Base-by-base conservation (phyloP, 1,140 invertebrate species). In the Panagrolaimus sp. region DNA sequence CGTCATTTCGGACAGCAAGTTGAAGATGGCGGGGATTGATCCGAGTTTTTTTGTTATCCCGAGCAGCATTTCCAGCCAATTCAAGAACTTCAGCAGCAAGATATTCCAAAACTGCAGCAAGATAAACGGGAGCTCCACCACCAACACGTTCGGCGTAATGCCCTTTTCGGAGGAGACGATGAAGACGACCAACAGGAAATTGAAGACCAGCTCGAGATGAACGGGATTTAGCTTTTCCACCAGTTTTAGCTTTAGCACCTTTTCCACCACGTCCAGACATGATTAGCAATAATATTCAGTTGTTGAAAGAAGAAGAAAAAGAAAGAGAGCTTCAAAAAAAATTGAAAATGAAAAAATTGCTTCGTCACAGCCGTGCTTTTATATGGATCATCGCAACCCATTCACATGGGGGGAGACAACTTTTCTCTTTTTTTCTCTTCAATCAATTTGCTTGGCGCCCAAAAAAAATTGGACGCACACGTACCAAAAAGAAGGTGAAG, bases 21-120 rank as follows among this genome's bases (percentile, higher is more conserved):
- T 92, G 88, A 1, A 93, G 85, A 80, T 94, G 91, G 63, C 91
- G 86, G 0, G 91, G 91, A 64, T 89, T 89, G 43, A 93, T 90
- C 65, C 90, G 86, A 1, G 86, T 80, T 74, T 85, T 86, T 72
- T 86, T 87, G 73, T 86, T 85, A 70, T 86, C 86, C 58, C 84
- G 75, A 21, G 85, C 85, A 65, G 85, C 85, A 81, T 86, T 86
- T 28, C 85, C 85, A 67, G 86, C 85, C 68, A 90, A 87, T 77
- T 90, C 89, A 64, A 90, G 83, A n/a, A 91, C 87, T 85, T 90
- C 69, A 24, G 69, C 69, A 43, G 69, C 47, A 26, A 71, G 65
- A 43, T 71, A 71, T 75, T 85, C 84, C 6, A 86, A 68, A 6
- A 84, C 84, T 6, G 84, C 84, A n/a, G 84, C 83, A 47, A 85